A percentile compares a stretch with the other conserved stretches of the same genome.
Conservation (phyloP, 2,797 vertebrate genomes). For the Danio aesculapii region DNA sequence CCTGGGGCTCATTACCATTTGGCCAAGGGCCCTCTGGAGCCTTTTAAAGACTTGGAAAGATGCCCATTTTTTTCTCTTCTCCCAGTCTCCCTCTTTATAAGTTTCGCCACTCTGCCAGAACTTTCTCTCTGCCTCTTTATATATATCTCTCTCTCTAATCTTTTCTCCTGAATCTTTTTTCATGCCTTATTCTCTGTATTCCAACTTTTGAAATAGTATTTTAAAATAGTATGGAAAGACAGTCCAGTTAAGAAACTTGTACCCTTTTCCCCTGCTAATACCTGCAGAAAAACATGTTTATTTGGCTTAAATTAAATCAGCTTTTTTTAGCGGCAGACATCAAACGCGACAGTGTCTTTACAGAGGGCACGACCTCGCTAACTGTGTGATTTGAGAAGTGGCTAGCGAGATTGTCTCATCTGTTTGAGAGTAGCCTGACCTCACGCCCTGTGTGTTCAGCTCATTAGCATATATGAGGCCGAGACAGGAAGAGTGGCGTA, state of each 20-base stretch:
- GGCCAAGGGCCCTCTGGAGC: conserved; percentile 76
- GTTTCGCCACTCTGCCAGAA: conserved; percentile 42
- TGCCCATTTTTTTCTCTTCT: conserved; percentile 71
- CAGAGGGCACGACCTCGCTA: not conserved
- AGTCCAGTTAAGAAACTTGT: not conserved
- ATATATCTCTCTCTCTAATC: conserved; percentile 50
- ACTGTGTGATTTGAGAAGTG: conserved; percentile 35
- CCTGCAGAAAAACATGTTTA: conserved; percentile 12
- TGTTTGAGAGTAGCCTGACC: conserved; percentile 70
- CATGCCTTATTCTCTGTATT: conserved; percentile 64
- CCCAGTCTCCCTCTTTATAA: conserved; percentile 56
- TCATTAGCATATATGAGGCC: conserved; percentile 81
- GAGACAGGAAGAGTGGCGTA: conserved; percentile 74
- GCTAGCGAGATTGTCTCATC: conserved; percentile 63
- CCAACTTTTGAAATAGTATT: conserved; percentile 19
- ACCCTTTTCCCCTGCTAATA: not conserved
- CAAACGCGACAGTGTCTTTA: not conserved
- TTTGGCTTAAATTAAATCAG: conserved; percentile 2
- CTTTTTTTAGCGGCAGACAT: not conserved
- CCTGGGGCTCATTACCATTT: conserved; percentile 82
- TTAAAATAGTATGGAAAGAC: not conserved
- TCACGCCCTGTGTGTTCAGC: conserved; percentile 71
- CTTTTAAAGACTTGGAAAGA: conserved; percentile 76
- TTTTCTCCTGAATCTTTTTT: conserved; percentile 61
- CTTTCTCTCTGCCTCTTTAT: conserved; percentile 65